A percentile compares a stretch with the other conserved stretches of the same genome.
phyloP scores from a whole-genome alignment of 2,888 invertebrate genomes.

The Carpatolechia fugitivella region DNA sequence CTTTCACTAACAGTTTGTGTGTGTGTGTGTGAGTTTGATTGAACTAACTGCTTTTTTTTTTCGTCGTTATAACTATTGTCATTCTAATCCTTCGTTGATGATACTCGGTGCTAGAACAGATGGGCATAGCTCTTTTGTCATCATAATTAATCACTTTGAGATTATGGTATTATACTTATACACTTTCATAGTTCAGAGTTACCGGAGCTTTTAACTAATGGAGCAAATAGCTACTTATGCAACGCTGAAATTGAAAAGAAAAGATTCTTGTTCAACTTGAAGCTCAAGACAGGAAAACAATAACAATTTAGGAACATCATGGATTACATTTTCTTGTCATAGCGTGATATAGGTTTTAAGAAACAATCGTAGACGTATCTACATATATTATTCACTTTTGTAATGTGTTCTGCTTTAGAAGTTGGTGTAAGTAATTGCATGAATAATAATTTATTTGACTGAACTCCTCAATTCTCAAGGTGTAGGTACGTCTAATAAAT shows the following conservation, averaged over 20 bases:
- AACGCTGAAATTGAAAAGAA: background rate
- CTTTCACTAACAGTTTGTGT: constrained; percentile 56
- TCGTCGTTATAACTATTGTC: constrained; percentile 35
- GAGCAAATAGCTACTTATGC: background rate
- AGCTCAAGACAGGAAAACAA: background rate
- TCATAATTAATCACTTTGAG: too few species aligned
- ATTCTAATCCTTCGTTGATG: constrained; percentile 54
- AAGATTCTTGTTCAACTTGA: background rate
- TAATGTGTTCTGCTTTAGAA: background rate
- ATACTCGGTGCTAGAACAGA: constrained; percentile 69
- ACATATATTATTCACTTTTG: background rate
- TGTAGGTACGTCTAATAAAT: constrained; percentile 33
- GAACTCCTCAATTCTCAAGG: constrained; percentile 63
- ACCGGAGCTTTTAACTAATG: background rate
- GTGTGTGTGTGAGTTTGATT: constrained; percentile 53
- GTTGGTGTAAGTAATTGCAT: constrained; percentile 22
- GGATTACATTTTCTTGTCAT: constrained; percentile 18
- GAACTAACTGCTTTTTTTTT: constrained; percentile 64
- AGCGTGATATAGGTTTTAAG: constrained; percentile 16
- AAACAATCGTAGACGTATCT: background rate
- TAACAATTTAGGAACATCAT: constrained; percentile 23
- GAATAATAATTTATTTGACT: constrained; percentile 60
- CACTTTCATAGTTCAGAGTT: too few species aligned
- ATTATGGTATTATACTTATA: too few species aligned
- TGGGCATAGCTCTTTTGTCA: too few species aligned